These are phyloP conservation scores for Rutpela maculata DNA, from an alignment of 2,888 invertebrate genomes.

Conservation along the genomic window DNA sequence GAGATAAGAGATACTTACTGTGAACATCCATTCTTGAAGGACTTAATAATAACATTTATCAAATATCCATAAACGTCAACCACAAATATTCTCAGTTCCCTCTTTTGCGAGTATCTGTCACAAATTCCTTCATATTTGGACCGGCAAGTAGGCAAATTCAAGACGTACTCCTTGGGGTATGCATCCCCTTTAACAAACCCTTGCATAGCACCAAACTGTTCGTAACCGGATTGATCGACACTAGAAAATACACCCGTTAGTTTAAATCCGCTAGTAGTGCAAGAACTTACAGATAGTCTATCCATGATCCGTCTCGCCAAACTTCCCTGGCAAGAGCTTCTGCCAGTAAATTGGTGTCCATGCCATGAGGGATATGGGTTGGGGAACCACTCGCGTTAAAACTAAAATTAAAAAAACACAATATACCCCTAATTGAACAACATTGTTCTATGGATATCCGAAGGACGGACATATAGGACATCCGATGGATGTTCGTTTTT, in stretches of 20 bases:
- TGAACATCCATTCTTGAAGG: conserved; percentile 75
- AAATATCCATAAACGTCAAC: conserved; percentile 77
- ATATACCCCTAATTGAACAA: no score
- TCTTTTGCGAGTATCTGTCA: conserved; percentile 61
- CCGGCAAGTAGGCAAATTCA: conserved; percentile 75
- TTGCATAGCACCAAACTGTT: conserved; percentile 80
- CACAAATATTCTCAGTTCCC: conserved; percentile 65
- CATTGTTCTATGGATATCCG: no score
- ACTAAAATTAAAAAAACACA: conserved; percentile 69
- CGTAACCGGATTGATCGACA: conserved; percentile 73
- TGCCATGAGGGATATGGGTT: conserved; percentile 76
- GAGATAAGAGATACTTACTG: conserved; percentile 74
- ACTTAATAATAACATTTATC: conserved; percentile 76
- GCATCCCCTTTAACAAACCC: conserved; percentile 77
- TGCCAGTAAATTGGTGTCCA: conserved; percentile 76
- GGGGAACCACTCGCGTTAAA: conserved; percentile 76
- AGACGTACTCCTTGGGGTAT: conserved; percentile 68
- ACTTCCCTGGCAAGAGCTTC: conserved; percentile 77
- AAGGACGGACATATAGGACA: no score
- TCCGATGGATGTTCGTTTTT: no score
- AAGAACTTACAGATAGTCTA: conserved; percentile 75
- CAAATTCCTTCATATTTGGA: conserved; percentile 62
- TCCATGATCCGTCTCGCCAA: conserved; percentile 79
- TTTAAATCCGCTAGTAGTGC: not conserved
- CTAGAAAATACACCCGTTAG: conserved; percentile 58